These are phyloP conservation scores for Maconellicoccus hirsutus DNA, from an alignment of 1,140 invertebrate genomes.

Conservation along the genomic window DNA sequence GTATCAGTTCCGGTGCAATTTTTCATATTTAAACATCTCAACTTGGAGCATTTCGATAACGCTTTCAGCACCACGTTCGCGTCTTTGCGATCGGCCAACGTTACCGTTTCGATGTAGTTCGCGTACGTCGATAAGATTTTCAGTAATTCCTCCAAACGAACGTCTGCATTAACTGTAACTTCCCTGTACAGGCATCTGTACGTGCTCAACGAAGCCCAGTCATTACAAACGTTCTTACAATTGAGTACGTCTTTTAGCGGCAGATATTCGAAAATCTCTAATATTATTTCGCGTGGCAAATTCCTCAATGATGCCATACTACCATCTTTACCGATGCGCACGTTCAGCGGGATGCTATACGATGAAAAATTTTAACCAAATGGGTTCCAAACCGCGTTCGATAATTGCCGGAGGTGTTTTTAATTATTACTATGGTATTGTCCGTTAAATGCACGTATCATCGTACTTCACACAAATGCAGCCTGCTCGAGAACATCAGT, in stretches of 20 bases:
- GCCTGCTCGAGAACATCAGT: too few relatives aligned
- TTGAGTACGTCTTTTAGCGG: not conserved
- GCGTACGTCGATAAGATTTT: not conserved
- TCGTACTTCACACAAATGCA: too few relatives aligned
- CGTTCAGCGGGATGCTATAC: not conserved
- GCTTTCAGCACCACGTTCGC: not conserved
- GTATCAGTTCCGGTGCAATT: not conserved
- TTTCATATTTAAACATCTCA: not conserved
- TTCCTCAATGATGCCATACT: conserved; percentile 9
- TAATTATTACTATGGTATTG: not conserved
- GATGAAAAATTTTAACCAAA: not conserved
- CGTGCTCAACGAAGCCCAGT: not conserved
- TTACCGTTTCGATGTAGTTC: not conserved
- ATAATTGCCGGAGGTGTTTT: too few relatives aligned
- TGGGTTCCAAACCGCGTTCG: not conserved
- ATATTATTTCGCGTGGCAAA: not conserved
- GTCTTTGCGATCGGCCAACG: not conserved
- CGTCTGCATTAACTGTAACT: not conserved
- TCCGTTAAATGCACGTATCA: not conserved
- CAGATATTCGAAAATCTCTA: not conserved
- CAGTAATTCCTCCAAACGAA: not conserved
- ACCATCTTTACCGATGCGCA: not conserved
- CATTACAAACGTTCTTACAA: not conserved
- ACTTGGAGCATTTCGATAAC: not conserved
- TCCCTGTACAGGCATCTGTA: not conserved